These are phyloP conservation scores for Acropternis orthonyx DNA, from an alignment of 2,797 vertebrate species.

Conservation along the genomic window DNA sequence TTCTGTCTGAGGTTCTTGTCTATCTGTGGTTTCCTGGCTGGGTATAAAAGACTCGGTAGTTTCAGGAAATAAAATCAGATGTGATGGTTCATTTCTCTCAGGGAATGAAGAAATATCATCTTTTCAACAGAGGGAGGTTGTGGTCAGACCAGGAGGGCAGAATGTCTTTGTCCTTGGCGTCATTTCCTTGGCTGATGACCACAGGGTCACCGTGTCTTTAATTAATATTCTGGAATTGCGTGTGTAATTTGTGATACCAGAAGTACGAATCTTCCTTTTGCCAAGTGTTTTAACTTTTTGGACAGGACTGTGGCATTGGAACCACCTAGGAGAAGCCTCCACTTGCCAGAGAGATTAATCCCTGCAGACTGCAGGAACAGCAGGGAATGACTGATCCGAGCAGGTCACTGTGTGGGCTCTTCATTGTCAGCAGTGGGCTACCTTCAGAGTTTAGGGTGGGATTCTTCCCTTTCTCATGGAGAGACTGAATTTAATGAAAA, in stretches of 20 bases:
- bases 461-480: background rate
- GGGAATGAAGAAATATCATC: background rate
- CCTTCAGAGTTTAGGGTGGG: background rate
- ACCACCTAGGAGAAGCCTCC: background rate
- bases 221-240: background rate
- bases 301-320: background rate
- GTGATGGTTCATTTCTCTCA: background rate
- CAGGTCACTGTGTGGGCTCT: background rate
- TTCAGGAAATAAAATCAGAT: background rate
- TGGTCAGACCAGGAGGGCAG: background rate
- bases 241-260: background rate
- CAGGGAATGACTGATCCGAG: background rate
- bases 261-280: background rate
- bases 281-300: background rate
- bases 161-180: background rate
- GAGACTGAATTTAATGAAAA: background rate
- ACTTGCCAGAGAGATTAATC: background rate
- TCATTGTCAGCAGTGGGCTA: accelerated
- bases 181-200: background rate
- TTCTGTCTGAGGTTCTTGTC: background rate
- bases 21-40: background rate
- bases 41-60: background rate
- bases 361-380: background rate
- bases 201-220: background rate
- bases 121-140: background rate